phyloP scores from a whole-genome alignment of 2,797 vertebrate species.

The Tolypeutes matacus region DNA sequence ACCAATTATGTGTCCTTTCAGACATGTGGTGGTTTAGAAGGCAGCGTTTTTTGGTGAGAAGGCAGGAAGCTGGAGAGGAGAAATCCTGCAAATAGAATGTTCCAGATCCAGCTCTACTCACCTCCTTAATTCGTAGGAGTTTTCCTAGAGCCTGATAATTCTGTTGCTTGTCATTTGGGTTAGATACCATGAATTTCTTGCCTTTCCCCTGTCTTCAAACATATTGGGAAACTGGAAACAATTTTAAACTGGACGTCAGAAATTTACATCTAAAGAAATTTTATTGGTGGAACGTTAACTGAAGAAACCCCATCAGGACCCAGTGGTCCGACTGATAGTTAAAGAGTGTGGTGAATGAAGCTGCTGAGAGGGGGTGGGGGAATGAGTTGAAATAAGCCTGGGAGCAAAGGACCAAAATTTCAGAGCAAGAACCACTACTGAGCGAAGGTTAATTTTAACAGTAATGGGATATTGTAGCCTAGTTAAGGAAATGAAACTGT shows the following conservation, averaged over 20 bases:
- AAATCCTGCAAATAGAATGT: background rate
- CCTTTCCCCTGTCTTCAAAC: constrained; percentile 1
- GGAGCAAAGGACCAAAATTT: background rate
- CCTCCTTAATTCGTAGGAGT: background rate
- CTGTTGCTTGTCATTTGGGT: background rate
- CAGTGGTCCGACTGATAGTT: background rate
- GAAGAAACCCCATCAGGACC: background rate
- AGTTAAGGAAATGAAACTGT: background rate
- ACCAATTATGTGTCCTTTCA: background rate
- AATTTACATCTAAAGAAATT: constrained; percentile 49
- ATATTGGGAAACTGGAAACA: constrained; percentile 45
- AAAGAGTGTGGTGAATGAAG: background rate
- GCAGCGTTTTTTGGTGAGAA: background rate
- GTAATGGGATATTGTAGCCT: background rate
- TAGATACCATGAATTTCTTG: background rate
- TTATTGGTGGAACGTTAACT: background rate
- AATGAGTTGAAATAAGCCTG: background rate
- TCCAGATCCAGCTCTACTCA: rapidly evolving
- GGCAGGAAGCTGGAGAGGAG: background rate
- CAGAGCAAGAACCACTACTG: background rate
- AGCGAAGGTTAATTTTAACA: background rate
- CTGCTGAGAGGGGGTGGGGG: rapidly evolving
- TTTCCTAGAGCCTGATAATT: background rate
- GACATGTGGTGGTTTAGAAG: background rate
- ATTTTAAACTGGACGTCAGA: constrained; percentile 40